Evolutionary conservation across 2,797 vertebrate genomes (phyloP).

Genomic region (Mycteria americana): DNA sequence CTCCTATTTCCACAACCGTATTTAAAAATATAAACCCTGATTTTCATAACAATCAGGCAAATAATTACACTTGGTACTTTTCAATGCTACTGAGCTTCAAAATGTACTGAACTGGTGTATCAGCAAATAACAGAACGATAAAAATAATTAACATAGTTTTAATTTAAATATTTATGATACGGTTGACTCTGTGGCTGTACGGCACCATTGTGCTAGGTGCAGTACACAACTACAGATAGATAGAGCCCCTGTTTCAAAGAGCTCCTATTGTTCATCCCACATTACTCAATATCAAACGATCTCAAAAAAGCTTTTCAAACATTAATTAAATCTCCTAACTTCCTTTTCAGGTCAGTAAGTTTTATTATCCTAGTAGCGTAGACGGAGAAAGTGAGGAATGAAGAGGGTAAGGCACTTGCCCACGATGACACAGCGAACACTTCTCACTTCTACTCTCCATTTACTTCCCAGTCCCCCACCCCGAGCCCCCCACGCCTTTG

Average conservation of each 20-base stretch:
- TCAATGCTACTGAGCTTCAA: conserved; percentile 17
- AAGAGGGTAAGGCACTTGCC: conserved; percentile 4
- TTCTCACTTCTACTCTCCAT: conserved; percentile 4
- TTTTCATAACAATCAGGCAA: conserved; percentile 55
- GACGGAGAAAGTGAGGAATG: conserved; percentile 35
- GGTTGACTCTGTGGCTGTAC: conserved; percentile 8
- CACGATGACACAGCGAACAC: background rate
- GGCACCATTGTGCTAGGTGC: conserved; percentile 25
- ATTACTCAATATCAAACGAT: conserved; percentile 11
- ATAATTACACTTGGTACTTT: conserved; percentile 35
- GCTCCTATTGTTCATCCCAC: conserved; percentile 28
- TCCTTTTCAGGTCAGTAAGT: conserved; percentile 54
- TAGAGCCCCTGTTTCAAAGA: conserved; percentile 21
- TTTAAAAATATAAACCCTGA: conserved; percentile 40
- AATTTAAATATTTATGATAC: conserved; percentile 68
- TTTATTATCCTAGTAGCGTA: conserved; percentile 35
- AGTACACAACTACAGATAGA: conserved; percentile 42
- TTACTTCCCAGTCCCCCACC: background rate
- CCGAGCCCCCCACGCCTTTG: background rate
- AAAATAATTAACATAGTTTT: conserved; percentile 59
- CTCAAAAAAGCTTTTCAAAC: conserved; percentile 47
- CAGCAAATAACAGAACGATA: conserved; percentile 57
- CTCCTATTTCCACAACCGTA: background rate
- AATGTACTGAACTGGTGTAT: conserved; percentile 25
- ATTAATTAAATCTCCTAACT: conserved; percentile 64